Percentiles rank a stretch among this genome's conserved stretches.
Conservation (phyloP, 1,140 invertebrate species). For the Gryllus bimaculatus region DNA sequence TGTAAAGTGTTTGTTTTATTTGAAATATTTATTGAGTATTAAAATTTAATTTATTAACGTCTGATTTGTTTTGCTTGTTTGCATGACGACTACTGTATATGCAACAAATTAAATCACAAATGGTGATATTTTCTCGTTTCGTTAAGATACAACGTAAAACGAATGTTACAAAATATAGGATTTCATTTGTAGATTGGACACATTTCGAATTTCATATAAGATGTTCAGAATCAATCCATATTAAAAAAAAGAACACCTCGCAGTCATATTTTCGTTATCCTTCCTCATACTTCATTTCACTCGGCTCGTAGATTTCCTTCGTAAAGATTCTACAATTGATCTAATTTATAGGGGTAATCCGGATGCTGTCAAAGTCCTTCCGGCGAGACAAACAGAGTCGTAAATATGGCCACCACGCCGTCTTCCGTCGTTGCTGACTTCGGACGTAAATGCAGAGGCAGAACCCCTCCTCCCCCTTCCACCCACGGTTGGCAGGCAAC, state of each 20-base stretch:
- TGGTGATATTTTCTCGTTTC: not conserved
- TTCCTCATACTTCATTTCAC: too few species aligned
- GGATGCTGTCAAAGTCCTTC: not conserved
- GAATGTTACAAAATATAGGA: too few species aligned
- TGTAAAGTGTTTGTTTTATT: not conserved
- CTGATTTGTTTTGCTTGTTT: not conserved
- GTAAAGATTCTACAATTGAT: too few species aligned
- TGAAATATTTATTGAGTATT: not conserved
- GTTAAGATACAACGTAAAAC: not conserved
- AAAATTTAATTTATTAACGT: not conserved
- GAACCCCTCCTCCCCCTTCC: too few species aligned
- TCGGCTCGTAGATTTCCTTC: too few species aligned
- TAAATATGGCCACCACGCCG: not conserved
- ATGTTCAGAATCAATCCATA: too few species aligned
- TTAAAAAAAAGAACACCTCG: too few species aligned
- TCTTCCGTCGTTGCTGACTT: not conserved
- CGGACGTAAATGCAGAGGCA: not conserved
- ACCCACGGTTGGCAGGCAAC: too few species aligned
- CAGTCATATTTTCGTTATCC: too few species aligned
- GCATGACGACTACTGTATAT: too few species aligned
- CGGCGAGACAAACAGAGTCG: not conserved
- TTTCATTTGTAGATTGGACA: not conserved
- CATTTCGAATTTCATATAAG: not conserved
- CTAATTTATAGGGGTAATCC: not conserved
- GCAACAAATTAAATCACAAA: not conserved